Evolutionary conservation across 2,888 invertebrate species (phyloP).

Genomic region (Zeuzera pyrina): DNA sequence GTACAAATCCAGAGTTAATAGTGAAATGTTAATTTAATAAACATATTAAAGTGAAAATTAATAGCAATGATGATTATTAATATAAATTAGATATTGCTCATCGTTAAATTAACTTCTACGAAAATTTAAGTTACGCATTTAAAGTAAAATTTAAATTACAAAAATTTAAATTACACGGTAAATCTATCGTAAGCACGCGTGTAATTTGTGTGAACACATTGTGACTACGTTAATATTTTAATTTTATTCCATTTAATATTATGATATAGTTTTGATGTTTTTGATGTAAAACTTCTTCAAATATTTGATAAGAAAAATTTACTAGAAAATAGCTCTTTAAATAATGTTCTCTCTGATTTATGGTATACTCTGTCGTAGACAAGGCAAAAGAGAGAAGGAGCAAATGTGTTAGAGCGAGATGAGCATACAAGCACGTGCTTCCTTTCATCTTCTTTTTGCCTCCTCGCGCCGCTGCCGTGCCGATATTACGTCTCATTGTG

Average conservation of each 20-base stretch:
- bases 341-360: neutral
- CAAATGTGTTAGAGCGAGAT: conserved; percentile 30
- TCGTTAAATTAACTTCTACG: too few relatives aligned
- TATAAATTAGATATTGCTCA: too few relatives aligned
- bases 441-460: conserved; percentile 57
- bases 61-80: neutral
- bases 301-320: too few relatives aligned
- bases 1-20: neutral
- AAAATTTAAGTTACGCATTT: too few relatives aligned
- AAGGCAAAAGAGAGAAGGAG: conserved; percentile 24
- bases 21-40: neutral
- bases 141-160: too few relatives aligned
- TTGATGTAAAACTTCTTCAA: too few relatives aligned
- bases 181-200: too few relatives aligned
- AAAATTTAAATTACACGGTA: too few relatives aligned
- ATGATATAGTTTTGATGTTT: too few relatives aligned
- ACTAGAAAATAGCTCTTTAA: neutral
- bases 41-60: neutral
- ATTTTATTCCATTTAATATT: neutral
- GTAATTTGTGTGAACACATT: too few relatives aligned
- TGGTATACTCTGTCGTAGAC: conserved; percentile 23
- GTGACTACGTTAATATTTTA: too few relatives aligned
- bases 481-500: conserved; percentile 53
- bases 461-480: conserved; percentile 54
- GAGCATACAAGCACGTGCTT: conserved; percentile 57